Evolutionary conservation across 2,797 vertebrate species (phyloP), one percentile per base, ranked within the genome.

Genomic region (Menidia menidia): DNA sequence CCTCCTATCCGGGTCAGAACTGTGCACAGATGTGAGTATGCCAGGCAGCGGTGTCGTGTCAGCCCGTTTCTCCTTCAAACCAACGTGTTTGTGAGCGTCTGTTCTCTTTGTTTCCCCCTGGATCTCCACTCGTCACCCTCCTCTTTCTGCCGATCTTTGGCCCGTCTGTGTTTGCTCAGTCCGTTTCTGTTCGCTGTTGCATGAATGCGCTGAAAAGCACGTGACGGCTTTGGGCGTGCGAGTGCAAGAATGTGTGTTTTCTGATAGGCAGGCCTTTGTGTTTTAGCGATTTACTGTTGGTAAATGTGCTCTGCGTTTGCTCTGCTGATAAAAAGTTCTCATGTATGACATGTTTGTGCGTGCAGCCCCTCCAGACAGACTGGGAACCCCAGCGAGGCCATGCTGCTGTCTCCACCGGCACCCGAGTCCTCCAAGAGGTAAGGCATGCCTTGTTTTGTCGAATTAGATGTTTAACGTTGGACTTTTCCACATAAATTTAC

Each of bases 401-500:
- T 95, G 93, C 87, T 94, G 82, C 62, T 91, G 80, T 95, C 96
- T 62, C 93, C 96, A 0, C 90, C 94, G 63, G 94, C 87, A 0
- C 93, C 94, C 0, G 95, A 95, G 0, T 94, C 96, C 2, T 94
- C 95, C 8, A 97, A 96, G 82, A 97, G 97, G 97, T 98, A 93
- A 30, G 81, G 2, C 19, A 8, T 64, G 45, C 62, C 7, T 57
- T 32, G 25, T 66, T 54, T 10, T 48, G 12, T 58, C 33, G 48
- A 19, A 58, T 32, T 57, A n/a, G 18, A 64, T 42, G 25, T 48
- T 66, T 19, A 10, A 9, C 15, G 12, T 25, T 25, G 25, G 2
- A 25, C 25, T 25, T 55, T 64, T 64, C 25, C 16, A 51, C 12
- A 25, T 30, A 51, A 19, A 19, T 48, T 18, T 18, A 30, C 6